Evolutionary conservation across 2,113 vertebrate genomes (phyloP), one percentile per base, ranked within the genome.

Genomic region (Herpailurus yagouaroundi): DNA sequence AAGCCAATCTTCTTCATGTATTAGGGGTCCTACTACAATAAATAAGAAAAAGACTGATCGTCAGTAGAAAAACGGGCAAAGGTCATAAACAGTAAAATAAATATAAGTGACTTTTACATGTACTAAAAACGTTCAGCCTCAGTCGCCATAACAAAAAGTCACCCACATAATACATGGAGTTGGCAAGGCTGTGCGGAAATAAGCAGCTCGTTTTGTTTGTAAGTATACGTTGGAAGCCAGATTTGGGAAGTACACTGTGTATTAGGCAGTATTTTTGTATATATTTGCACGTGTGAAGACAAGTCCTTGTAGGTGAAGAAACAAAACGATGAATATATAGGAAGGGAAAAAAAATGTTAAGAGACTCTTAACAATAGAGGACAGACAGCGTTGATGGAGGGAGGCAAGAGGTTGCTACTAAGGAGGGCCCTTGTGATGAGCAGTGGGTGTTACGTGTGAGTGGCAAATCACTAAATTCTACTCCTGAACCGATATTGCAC

Each of bases 141-240:
- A 7, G 2, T 81, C 64, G 27, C 21, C n/a, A 0, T 25, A 29
- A 50, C 38, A 4, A 63, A 52, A 33, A 38, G 3, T 27, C 19
- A 0, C 18, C 21, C 36, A 18, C 41, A 2, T 12, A 1, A 6
- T 10, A n/a, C 27, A 3, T 7, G 10, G 55, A 9, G n/a, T 3
- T 33, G 41, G 41, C 13, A 73, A 45, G 38, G 33, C 29, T 55
- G 7, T 21, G 52, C 41, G 14, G 36, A 45, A 77, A 15, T 36
- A 38, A 31, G 82, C 41, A 29, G 50, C 50, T 64, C 7, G 0
- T 88, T 38, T 16, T 55, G n/a, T 21, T 73, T 73, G 18, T 52
- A 33, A n/a, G 8, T 52, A 15, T 16, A 19, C 19, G 5, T 33
- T 45, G 10, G 38, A 55, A n/a, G 38, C 60, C 71, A 33, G 5